These are phyloP conservation scores for Pardosa pseudoannulata DNA, from an alignment of 2,888 invertebrate genomes.

Conservation along the genomic window DNA sequence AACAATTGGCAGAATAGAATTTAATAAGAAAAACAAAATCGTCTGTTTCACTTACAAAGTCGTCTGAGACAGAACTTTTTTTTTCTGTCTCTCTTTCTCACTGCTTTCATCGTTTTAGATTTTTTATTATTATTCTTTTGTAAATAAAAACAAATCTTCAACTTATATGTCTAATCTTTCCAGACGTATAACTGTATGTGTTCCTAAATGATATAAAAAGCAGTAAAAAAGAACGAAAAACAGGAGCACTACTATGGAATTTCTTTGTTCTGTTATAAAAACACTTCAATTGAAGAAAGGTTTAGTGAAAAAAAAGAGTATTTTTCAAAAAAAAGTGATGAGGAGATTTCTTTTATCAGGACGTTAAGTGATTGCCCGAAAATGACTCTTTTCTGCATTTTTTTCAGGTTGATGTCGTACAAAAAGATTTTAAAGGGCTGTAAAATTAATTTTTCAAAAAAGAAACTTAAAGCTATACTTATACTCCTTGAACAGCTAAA, in stretches of 20 bases:
- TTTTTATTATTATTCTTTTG: too few species aligned
- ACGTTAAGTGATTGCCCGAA: too few species aligned
- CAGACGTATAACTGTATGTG: neutral
- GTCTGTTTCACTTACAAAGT: neutral
- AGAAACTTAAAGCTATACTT: too few species aligned
- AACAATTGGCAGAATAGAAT: neutral
- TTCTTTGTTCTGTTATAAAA: neutral
- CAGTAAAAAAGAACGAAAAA: too few species aligned
- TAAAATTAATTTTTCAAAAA: too few species aligned
- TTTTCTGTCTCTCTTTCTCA: too few species aligned
- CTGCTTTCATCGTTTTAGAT: neutral
- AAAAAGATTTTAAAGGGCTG: too few species aligned
- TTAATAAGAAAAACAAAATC: conserved; percentile 4
- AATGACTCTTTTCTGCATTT: too few species aligned
- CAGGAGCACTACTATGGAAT: neutral
- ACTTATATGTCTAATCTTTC: conserved; percentile 12
- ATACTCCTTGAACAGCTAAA: too few species aligned
- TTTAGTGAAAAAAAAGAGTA: conserved; percentile 29
- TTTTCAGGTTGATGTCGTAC: too few species aligned
- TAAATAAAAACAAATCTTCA: conserved; percentile 3
- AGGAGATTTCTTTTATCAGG: too few species aligned
- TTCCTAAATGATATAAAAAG: conserved; percentile 18
- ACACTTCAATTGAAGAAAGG: conserved; percentile 41
- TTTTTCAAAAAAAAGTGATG: too few species aligned
- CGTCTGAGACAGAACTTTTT: neutral